Conservation (phyloP, 1,140 invertebrate species). For the Papilio polyxenes region DNA sequence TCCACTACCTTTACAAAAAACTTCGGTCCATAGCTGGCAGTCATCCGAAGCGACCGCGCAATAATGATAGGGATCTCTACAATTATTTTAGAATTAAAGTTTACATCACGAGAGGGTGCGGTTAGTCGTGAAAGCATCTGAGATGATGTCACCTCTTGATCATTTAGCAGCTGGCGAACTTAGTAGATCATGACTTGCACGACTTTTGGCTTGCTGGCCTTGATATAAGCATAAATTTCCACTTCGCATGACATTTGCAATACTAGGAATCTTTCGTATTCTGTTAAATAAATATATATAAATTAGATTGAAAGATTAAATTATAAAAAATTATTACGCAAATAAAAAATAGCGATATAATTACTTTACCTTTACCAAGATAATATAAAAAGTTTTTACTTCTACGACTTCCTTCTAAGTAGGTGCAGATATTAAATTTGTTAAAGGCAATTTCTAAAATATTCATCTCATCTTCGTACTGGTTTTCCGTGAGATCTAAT, state of each 20-base stretch:
- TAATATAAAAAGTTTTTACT: no score
- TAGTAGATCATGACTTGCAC: conserved; percentile 15
- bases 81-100: conserved; percentile 66
- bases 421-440: not conserved
- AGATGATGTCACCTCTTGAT: conserved; percentile 40
- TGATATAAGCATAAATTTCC: conserved; percentile 20
- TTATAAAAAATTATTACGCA: not conserved
- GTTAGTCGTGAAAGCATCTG: conserved; percentile 43
- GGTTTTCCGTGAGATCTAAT: not conserved
- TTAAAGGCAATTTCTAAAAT: not conserved
- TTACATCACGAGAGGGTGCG: conserved; percentile 49
- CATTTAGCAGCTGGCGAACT: conserved; percentile 27
- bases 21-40: conserved; percentile 61
- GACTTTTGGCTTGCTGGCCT: conserved; percentile 20
- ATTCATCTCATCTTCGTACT: not conserved
- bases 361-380: not conserved
- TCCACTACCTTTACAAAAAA: conserved; percentile 51
- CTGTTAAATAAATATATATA: not conserved
- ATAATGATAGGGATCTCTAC: conserved; percentile 71
- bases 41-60: conserved; percentile 55
- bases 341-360: not conserved
- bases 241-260: conserved; percentile 14
- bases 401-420: not conserved
- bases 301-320: not conserved
- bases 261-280: not conserved